Base-by-base conservation (phyloP, 2,113 vertebrate species). In the Calyptommatus sinebrachiatus region DNA sequence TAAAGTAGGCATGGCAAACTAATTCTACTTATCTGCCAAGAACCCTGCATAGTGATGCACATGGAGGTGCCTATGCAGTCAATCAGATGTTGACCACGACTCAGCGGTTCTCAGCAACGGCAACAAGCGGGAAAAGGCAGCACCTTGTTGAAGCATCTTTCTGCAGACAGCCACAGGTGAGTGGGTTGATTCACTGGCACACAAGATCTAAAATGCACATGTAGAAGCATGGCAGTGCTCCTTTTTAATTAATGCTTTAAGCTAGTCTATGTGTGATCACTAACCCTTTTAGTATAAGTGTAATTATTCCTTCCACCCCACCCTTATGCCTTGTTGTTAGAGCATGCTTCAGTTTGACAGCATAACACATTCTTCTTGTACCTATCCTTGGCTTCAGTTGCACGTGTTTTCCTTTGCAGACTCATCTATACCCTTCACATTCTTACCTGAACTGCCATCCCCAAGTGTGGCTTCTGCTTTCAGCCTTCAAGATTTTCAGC, bases 111-210 rank as follows among this genome's bases (percentile, higher is more conserved):
- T 18, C 53, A 41, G 35, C 35, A 16, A 57, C 48, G 12, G 48
- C 53, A 57, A 18, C 53, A 5, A 18, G 53, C 53, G 18, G 53
- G 5, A 83, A 78, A 28, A 81, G 48, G 53, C 50, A 26, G 41
- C 61, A 77, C 24, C 83, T 82, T 35, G 79, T 62, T 29, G 60
- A 79, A 71, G 63, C 66, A 35, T 78, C 61, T 83, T 66, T 63
- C 35, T 61, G 57, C 85, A 72, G 61, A 57, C 41, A 69, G 46
- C 1, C 0, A 48, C 50, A 82, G 90, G 89, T 89, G 82, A 87
- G 87, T 87, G 80, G 81, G 82, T 77, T 71, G 10, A 1, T 75
- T 65, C 0, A 35, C 72, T 74, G 76, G 63, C 71, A 81, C 50
- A 5, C 71, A 83, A 84, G 78, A 84, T 84, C 78, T 77, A 41